Evolutionary conservation across 2,797 vertebrate genomes (phyloP), one percentile per base, ranked within the genome.

Genomic region (Crenuchus spilurus): DNA sequence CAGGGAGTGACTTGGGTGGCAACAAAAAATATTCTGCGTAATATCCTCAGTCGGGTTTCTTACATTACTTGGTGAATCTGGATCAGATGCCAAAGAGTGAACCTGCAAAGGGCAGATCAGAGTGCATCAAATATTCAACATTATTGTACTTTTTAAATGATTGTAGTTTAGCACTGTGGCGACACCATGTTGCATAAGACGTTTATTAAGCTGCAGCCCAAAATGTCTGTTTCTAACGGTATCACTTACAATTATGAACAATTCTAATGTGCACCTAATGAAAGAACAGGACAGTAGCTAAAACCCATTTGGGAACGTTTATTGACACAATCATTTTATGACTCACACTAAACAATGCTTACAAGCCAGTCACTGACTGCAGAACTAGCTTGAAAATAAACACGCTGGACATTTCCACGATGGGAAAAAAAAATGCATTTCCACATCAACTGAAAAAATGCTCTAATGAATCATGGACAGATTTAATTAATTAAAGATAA

Each of bases 291-390:
- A 68, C 24, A 26, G 35, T 54, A 62, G 60, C 61, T 80, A 77
- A 84, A 85, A 88, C 74, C 76, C 74, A 58, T 82, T 74, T 84
- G 83, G 80, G n/a, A 92, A 90, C 88, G 83, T 93, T 93, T 94
- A 94, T 92, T 92, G 83, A 90, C 76, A 91, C 90, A 90, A 87
- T 90, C 84, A 79, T 90, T 81, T 77, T 67, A 71, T 78, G 82
- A 90, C 87, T 88, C 87, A 81, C 83, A 89, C 75, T 83, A 79
- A 88, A 87, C 82, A 88, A 79, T 84, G 76, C 80, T 88, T 86
- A 90, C 87, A 83, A 84, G 84, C 80, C 54, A 58, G 82, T 86
- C 83, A 87, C 80, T 81, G 64, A 62, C 61, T 76, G 60, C 62
- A 30, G 46, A 75, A 77, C 54, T 66, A 52, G 54, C 65, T 72